A percentile compares a stretch with the other conserved stretches of the same genome.
These are phyloP conservation scores for Tachystola acroxantha DNA, from an alignment of 2,888 invertebrate genomes.

Conservation along the genomic window DNA sequence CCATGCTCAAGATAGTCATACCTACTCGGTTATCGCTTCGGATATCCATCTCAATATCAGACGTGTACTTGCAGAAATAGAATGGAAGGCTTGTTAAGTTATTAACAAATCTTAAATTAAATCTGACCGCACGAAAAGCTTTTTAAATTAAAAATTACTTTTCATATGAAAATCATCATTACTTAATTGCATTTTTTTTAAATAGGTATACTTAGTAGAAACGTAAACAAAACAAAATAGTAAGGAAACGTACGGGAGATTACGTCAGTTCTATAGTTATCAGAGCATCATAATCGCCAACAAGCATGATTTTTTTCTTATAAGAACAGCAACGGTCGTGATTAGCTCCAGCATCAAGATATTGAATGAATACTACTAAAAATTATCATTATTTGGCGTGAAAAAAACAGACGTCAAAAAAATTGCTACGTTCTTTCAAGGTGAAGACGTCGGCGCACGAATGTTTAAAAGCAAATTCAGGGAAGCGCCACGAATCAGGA, in stretches of 20 bases:
- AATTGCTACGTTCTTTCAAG: slow-evolving; percentile 62
- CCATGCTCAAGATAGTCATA: slow-evolving; percentile 23
- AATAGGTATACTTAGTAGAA: too few species aligned
- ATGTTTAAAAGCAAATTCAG: slow-evolving; percentile 57
- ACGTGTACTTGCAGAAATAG: too few species aligned
- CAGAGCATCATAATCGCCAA: slow-evolving; percentile 45
- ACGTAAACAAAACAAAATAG: slow-evolving; percentile 33
- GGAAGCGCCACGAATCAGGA: slow-evolving; percentile 64
- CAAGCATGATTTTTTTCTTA: slow-evolving; percentile 41
- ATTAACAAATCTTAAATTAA: too few species aligned
- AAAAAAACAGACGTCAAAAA: slow-evolving; percentile 61
- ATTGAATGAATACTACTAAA: slow-evolving; percentile 65
- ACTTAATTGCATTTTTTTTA: too few species aligned
- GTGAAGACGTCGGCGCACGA: slow-evolving; percentile 66
- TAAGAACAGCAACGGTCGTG: slow-evolving; percentile 57
- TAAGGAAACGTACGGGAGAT: slow-evolving; percentile 44
- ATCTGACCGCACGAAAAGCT: too few species aligned
- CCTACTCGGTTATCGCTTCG: slow-evolving; percentile 25
- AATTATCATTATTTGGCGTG: slow-evolving; percentile 60
- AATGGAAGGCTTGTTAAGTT: too few species aligned
- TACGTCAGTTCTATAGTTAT: slow-evolving; percentile 53
- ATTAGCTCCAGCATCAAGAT: slow-evolving; percentile 58
- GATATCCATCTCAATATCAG: slow-evolving; percentile 27
- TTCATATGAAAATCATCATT: too few species aligned
- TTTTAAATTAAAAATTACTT: neutral